Conservation (phyloP, 1,140 invertebrate genomes). For the Apolygus lucorum region DNA sequence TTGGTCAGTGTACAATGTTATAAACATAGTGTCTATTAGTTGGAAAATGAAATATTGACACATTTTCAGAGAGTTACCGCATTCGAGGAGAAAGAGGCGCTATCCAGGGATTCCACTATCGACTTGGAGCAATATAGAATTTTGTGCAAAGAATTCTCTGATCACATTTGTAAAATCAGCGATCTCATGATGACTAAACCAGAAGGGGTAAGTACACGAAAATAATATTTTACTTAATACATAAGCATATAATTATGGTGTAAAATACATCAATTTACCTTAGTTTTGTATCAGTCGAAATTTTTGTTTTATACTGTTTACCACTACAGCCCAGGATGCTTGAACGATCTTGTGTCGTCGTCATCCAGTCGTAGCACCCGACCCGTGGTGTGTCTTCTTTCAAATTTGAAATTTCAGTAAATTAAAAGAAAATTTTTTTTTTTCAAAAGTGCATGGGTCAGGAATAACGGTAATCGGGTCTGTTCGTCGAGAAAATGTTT, state of each 20-base stretch:
- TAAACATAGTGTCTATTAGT: too few relatives aligned
- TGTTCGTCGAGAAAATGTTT: too few relatives aligned
- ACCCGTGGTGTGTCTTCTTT: too few relatives aligned
- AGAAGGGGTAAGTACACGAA: constrained; percentile 40
- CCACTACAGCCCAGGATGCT: neutral
- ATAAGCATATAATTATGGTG: neutral
- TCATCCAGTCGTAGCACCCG: too few relatives aligned
- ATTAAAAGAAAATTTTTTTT: too few relatives aligned
- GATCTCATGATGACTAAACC: constrained; percentile 50
- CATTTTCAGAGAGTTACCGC: constrained; percentile 51
- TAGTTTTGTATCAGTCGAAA: neutral
- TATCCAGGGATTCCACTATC: constrained; percentile 50
- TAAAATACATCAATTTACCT: neutral
- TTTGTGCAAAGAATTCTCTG: constrained; percentile 56
- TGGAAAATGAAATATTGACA: too few relatives aligned
- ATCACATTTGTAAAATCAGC: constrained; percentile 53
- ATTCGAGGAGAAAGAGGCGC: constrained; percentile 65
- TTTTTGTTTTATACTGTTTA: neutral
- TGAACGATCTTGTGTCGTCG: too few relatives aligned
- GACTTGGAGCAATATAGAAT: constrained; percentile 59
- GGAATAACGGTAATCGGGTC: too few relatives aligned
- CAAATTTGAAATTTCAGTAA: too few relatives aligned
- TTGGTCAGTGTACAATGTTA: too few relatives aligned
- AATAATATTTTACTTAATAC: neutral
- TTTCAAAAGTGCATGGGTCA: too few relatives aligned